These are phyloP conservation scores for Tachuris rubrigastra DNA, from an alignment of 2,113 vertebrate species.

Conservation along the genomic window DNA sequence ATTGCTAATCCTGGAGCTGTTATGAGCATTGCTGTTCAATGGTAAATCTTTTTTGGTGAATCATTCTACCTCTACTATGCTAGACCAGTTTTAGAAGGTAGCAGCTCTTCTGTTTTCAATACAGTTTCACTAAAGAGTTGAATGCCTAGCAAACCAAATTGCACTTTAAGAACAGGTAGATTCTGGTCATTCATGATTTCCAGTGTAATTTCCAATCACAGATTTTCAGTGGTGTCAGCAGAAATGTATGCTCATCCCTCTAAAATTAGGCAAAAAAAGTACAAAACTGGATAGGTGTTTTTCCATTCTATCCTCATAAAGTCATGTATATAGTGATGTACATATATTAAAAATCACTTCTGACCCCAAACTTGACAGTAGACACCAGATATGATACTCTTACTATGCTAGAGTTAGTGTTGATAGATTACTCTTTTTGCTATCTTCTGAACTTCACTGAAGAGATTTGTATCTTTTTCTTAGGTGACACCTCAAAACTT, in stretches of 20 bases:
- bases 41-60: background rate
- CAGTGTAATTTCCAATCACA: background rate
- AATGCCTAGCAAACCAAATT: background rate
- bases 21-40: background rate
- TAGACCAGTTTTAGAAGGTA: background rate
- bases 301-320: background rate
- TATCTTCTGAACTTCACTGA: background rate
- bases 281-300: background rate
- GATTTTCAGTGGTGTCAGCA: background rate
- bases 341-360: background rate
- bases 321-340: background rate
- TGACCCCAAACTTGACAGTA: fast-evolving
- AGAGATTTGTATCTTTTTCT: background rate
- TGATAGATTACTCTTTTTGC: background rate
- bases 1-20: background rate
- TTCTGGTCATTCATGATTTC: background rate
- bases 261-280: background rate
- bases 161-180: background rate
- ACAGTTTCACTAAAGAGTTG: background rate
- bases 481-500: background rate
- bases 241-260: background rate
- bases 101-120: background rate
- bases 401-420: background rate
- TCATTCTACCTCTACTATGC: background rate
- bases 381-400: background rate